Evolutionary conservation across 2,113 vertebrate species (phyloP).

Genomic region (Odontesthes bonariensis): DNA sequence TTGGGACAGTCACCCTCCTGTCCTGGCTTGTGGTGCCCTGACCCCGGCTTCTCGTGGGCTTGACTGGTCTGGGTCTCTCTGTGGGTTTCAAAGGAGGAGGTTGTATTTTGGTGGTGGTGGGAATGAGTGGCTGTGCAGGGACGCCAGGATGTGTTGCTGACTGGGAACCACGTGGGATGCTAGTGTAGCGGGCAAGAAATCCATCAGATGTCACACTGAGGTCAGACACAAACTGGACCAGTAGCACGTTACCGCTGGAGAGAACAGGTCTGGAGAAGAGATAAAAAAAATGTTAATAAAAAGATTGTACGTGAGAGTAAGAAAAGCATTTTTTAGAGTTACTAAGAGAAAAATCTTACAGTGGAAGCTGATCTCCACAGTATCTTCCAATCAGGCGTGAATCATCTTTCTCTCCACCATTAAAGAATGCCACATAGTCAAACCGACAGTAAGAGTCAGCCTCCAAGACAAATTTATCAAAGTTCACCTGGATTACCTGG

Average conservation of each 20-base stretch:
- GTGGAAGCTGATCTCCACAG: constrained; percentile 86
- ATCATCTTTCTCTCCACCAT: constrained; percentile 86
- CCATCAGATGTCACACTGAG: constrained; percentile 91
- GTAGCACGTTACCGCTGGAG: constrained; percentile 84
- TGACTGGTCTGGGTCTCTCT: constrained; percentile 41
- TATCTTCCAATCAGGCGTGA: constrained; percentile 86
- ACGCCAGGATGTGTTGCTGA: constrained; percentile 19
- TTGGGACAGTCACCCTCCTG: background rate
- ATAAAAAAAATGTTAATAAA: background rate
- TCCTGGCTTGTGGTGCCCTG: constrained; percentile 22
- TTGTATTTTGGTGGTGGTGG: constrained; percentile 38
- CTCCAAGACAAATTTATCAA: constrained; percentile 90
- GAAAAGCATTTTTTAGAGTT: background rate
- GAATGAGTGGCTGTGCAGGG: constrained; percentile 26
- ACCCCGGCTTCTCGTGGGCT: constrained; percentile 32
- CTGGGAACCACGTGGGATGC: constrained; percentile 58
- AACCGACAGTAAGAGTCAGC: constrained; percentile 89
- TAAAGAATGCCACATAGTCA: constrained; percentile 90
- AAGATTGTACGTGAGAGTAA: constrained; percentile 43
- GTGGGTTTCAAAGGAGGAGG: constrained; percentile 32
- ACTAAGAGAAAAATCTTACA: constrained; percentile 70
- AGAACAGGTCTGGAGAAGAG: constrained; percentile 76
- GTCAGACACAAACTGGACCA: constrained; percentile 94
- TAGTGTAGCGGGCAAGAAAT: constrained; percentile 87
- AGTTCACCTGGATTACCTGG: constrained; percentile 88